Evolutionary conservation across 2,797 vertebrate species (phyloP), one percentile per base, ranked within the genome.

Genomic region (Hipposideros larvatus): DNA sequence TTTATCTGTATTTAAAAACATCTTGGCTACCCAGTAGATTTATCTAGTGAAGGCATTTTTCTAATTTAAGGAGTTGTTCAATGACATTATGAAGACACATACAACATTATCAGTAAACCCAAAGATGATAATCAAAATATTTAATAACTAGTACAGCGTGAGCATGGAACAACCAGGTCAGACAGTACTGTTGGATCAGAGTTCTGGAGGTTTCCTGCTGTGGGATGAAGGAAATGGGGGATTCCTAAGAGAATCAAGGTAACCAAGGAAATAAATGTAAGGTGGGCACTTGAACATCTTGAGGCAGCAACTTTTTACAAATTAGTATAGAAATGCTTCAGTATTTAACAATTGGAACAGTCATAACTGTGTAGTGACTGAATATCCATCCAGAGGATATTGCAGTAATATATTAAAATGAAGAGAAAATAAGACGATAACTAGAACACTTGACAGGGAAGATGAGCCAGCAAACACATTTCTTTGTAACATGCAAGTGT

Each of bases 1-100:
- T 79, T 83, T 84, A 55, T 90, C 53, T 97, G 16, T 90, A 55
- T 94, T 94, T 86, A 46, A 28, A 91, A 89, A 92, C 9, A 55
- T 86, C 83, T 78, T 78, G 37, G 51, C 55, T 74, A 66, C 43
- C 31, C 10, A 71, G 10, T 88, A 88, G 46, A 46, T 88, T 51
- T 87, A 77, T 26, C 13, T 85, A 84, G 16, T 85, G n/a, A 80
- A 63, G 34, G 51, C 31, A 8, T 70, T 87, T 95, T 75, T 87
- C 78, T 92, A 74, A 90, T 55, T 92, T 6, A 77, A 66, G 11
- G 9, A 65, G 28, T 66, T 66, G 53, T 92, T 91, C 41, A 7
- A 15, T 73, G 22, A 74, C 80, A 82, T 90, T 94, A 55, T 93
- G 79, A 93, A 89, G 43, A 93, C 55, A 80, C 4, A 74, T 88